Evolutionary conservation across 2,113 vertebrate genomes (phyloP), one percentile per base, ranked within the genome.

Genomic region (Hystrix brachyura): DNA sequence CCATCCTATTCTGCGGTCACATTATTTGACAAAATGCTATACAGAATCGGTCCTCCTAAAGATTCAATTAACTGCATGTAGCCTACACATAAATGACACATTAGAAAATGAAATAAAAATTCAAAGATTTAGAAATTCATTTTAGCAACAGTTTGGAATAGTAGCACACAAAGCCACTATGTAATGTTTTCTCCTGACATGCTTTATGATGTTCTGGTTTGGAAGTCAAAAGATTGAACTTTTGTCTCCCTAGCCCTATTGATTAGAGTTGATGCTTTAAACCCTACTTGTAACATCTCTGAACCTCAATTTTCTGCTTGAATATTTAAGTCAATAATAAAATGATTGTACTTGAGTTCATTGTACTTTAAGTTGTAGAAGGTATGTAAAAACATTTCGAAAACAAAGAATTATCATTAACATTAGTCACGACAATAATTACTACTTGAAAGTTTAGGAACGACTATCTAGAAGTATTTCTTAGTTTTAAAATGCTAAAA

Each of bases 231-330:
- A 21, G 19, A 11, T 0, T 11, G 67, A 46, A 5, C 13, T 12
- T 19, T 79, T 3, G 0, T n/a, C 19, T 23, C 0, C 12, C 43
- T 1, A 0, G 5, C 6, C 15, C 12, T 7, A 0, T 14, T 5
- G 1, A 34, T 2, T 0, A 9, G 27, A 53, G 29, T 10, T 15
- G 38, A 65, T 32, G 46, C 17, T 23, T 55, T 32, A 15, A 25
- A 43, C 0, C 0, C 7, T 10, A 0, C 34, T 1, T 0, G 1
- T 0, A 8, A 3, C 7, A 4, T 19, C 65, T 60, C 43, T 7
- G 27, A 7, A 21, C 0, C 0, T 43, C 32, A 3, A 46, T 64
- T 76, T 94, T 51, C n/a, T 51, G 51, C 51, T 18, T 67, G 46
- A 67, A 72, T 55, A 51, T 55, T 65, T 29, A 86, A 82, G 80